Evolutionary conservation across 1,140 invertebrate genomes (phyloP).

Genomic region (Drosophila rhopaloa): DNA sequence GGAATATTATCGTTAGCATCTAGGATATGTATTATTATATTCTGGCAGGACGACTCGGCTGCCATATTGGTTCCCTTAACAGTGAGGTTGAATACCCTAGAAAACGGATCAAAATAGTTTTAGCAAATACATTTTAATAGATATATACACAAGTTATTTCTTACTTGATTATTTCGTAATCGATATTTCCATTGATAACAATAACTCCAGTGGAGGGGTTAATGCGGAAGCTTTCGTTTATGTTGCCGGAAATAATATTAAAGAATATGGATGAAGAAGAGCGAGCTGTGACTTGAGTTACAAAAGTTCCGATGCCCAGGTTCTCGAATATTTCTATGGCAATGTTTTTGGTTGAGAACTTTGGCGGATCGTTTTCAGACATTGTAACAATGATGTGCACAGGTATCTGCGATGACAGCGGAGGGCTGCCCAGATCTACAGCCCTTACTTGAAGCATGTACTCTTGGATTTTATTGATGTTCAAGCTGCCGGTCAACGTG

Average conservation of each 20-base stretch:
- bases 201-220: conserved; percentile 94
- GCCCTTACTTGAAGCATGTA: conserved; percentile 94
- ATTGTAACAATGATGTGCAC: conserved; percentile 95
- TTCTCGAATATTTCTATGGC: conserved; percentile 94
- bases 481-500: conserved; percentile 90
- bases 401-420: conserved; percentile 90
- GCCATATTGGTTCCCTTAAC: conserved; percentile 94
- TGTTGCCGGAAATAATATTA: conserved; percentile 92
- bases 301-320: conserved; percentile 90
- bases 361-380: conserved; percentile 94
- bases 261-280: conserved; percentile 93
- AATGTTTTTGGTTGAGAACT: conserved; percentile 88
- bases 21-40: conserved; percentile 90
- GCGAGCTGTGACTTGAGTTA: conserved; percentile 91
- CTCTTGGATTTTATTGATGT: conserved; percentile 89
- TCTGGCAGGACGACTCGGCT: conserved; percentile 88
- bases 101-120: neutral
- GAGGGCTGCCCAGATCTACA: conserved; percentile 91
- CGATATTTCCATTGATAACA: conserved; percentile 89
- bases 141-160: neutral
- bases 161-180: conserved; percentile 89
- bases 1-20: conserved; percentile 96
- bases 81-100: conserved; percentile 92
- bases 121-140: neutral
- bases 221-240: conserved; percentile 90